phyloP scores from a whole-genome alignment of 2,113 vertebrate species.

The rat (Rattus norvegicus) region GRCr8 NC_086039.1:106157001-106157500 shows the following conservation, averaged over 20 bases:
- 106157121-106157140: background rate
- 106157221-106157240: conserved; percentile 44
- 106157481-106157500: background rate
- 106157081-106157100: background rate
- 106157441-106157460: background rate
- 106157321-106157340: background rate
- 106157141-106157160: conserved; percentile 21
- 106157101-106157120: background rate
- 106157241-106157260: background rate
- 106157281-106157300: background rate
- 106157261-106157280: conserved; percentile 34
- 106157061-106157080: background rate
- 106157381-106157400: background rate
- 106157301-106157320: conserved; percentile 22
- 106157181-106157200: background rate
- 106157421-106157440: background rate
- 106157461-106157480: background rate
- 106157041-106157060: background rate
- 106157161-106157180: background rate
- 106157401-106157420: background rate
- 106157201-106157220: background rate
- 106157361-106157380: background rate
- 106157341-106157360: conserved; percentile 16
- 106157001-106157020: background rate
- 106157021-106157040: background rate